phyloP scores from a whole-genome alignment of 2,797 vertebrate genomes.

The Fratercula arctica region DNA sequence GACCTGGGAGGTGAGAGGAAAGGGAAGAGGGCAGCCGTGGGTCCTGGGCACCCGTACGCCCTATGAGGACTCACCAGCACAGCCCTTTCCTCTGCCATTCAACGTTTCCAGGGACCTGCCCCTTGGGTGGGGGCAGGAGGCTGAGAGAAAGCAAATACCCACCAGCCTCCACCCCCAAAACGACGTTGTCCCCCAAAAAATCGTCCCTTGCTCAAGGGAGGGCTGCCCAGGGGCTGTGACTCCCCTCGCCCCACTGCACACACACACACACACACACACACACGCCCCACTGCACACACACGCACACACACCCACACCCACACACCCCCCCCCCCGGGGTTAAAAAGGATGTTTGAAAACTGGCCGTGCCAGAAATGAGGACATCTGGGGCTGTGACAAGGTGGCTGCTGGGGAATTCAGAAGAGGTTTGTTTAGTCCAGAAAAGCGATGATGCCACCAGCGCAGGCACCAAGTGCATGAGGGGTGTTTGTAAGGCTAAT shows the following conservation, averaged over 20 bases:
- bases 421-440: not conserved
- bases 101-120: not conserved
- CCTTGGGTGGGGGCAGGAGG: accelerated
- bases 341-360: not conserved
- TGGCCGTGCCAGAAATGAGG: not conserved
- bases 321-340: accelerated
- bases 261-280: no score
- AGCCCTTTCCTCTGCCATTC: not conserved
- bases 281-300: not conserved
- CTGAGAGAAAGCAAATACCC: not conserved
- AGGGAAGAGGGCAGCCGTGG: not conserved
- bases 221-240: not conserved
- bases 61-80: accelerated
- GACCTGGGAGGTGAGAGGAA: not conserved
- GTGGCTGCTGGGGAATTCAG: not conserved
- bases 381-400: not conserved
- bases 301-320: no score
- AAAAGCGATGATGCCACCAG: not conserved
- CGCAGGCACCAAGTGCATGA: accelerated
- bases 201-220: not conserved
- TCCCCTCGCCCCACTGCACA: accelerated
- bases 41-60: accelerated
- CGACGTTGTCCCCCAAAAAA: not conserved
- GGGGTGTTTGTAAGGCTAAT: not conserved
- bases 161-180: not conserved